Base-by-base conservation (phyloP, 1,140 invertebrate genomes). In the Drosophila eugracilis region DNA sequence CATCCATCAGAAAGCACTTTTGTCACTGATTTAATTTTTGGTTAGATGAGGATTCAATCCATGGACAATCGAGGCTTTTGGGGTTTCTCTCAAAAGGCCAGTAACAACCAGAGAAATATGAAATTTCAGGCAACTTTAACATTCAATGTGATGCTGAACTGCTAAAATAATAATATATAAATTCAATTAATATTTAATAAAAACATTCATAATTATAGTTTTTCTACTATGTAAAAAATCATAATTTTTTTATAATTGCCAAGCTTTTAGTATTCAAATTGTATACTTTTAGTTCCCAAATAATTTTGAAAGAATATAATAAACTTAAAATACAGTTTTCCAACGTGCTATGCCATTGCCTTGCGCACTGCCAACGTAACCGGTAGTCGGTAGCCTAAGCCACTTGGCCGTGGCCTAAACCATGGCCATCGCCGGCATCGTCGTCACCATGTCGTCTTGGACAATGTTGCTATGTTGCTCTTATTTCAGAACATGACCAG, bases 381-480 rank as follows among this genome's bases (percentile, higher is more conserved):
- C 71, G 71, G 70, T 74, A 73, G 70, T 62, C 42, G 26, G 66
- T 44, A 62, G 57, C 60, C 36, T 26, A 12, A 26, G 26, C 26
- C 59, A 63, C 55, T 69, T 67, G 65, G 67, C 39, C 66, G 41
- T 37, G 36, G 52, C 55, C 55, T 22, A 37, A 41, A 26, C 45
- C 53, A 28, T 19, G 4, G 41, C 52, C 39, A 47, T 41, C 57
- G 66, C 36, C 52, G 48, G 42, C 55, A 45, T 71, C 63, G 69
- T 78, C 78, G 83, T 83, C 74, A 77, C 74, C 78, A 75, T 84
- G 83, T 83, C 74, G 78, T 72, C 70, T 57, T 88, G 83, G 83
- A 83, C 83, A 83, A 81, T 58, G 57, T 71, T 77, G 81, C 81
- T 77, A 86, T 81, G 81, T 86, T 86, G 83, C 83, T 86, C 83